These are phyloP conservation scores for Cephus rjabovi DNA, from an alignment of 2,888 invertebrate species.

Conservation along the genomic window DNA sequence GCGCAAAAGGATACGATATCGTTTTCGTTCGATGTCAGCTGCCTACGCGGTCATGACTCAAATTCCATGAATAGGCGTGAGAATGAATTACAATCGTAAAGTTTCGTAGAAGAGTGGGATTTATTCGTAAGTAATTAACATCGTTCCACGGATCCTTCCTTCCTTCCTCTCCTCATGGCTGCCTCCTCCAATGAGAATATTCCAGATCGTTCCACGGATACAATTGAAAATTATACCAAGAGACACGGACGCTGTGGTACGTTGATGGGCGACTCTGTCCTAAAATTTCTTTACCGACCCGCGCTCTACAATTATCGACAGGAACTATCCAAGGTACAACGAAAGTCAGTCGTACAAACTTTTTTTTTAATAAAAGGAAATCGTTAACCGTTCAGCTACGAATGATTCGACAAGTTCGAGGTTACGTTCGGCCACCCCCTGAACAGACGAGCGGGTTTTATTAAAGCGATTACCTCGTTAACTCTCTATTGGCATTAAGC, in stretches of 20 bases:
- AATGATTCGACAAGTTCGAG: conserved; percentile 29
- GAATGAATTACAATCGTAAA: not conserved
- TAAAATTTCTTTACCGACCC: not conserved
- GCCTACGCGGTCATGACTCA: not conserved
- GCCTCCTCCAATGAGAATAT: too few species aligned
- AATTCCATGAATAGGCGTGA: not conserved
- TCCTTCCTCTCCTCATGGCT: too few species aligned
- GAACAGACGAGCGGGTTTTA: conserved; percentile 42
- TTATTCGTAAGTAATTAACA: not conserved
- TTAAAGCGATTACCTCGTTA: conserved; percentile 60
- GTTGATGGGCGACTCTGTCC: not conserved
- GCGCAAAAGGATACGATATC: not conserved
- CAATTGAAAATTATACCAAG: not conserved
- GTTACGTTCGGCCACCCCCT: conserved; percentile 29
- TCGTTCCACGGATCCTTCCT: not conserved
- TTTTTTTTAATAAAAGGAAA: not conserved
- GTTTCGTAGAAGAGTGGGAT: not conserved
- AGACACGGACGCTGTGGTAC: not conserved
- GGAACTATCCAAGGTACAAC: not conserved
- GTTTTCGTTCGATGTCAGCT: not conserved
- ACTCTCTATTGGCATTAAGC: conserved; percentile 51
- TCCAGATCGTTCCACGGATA: not conserved
- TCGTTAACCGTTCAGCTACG: not conserved
- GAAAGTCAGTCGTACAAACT: not conserved
- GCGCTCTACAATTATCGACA: not conserved